Base-by-base conservation (phyloP, 64 coral and sea anemone genomes). In the Dendrophyllia cribrosa region DNA sequence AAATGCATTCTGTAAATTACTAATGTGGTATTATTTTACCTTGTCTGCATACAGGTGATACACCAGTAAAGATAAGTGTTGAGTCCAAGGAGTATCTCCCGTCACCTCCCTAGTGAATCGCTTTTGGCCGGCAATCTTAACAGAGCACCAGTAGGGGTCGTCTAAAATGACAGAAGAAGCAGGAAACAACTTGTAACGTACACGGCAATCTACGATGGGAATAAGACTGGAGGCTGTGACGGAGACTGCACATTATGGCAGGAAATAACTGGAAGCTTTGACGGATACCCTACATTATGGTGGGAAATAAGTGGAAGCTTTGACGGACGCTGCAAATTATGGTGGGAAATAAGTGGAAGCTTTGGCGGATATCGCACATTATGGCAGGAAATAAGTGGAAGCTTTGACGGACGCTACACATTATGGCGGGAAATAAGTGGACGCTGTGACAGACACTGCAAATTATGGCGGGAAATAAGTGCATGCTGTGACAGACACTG, bases 141-240 rank as follows among this genome's bases (percentile, higher is more conserved):
- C 68, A 63, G 86, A 82, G 26, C 93, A 95, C 93, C 93, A 95
- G 71, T 95, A 82, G 26, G 87, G 59, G 76, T 95, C 93, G 58
- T 95, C 93, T 95, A n/a, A 21, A 49, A 43, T 1, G 72, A 72
- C 4, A 72, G n/a, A n/a, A 10, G 10, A 45, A 44, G 70, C 70
- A 16, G 0, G 34, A 9, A 6, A 19, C n/a, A 8, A 24, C 26
- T 44, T 10, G 53, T 26, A 34, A 34, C 34, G 34, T 2, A 34
- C 34, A 34, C 34, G 34, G 34, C 34, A 34, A 34, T 34, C 34
- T 34, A 34, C 51, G 50, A 16, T 48, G 75, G 25, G 0, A 72
- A 44, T 25, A 11, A 72, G 8, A 23, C 7, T 22, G 34, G 34
- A 34, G 34, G 34, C 34, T 34, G 34, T 70, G 67, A 25, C 9